Conservation (phyloP, 2,113 vertebrate genomes). For the Trochalopteron elliotii region DNA sequence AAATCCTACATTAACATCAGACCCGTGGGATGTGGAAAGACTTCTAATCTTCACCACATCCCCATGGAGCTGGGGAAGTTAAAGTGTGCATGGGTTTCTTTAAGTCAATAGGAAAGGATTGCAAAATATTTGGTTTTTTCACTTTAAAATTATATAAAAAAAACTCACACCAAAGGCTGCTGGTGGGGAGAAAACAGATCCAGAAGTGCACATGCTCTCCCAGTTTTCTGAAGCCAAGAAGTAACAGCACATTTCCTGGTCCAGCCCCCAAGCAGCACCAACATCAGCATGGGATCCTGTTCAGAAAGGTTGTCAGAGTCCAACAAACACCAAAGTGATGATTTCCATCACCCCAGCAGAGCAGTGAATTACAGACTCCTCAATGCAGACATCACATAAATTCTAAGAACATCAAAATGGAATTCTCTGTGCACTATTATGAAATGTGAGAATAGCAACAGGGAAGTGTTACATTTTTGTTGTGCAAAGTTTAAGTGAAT, state of each 20-base stretch:
- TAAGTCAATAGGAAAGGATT: neutral
- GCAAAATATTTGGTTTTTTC: neutral
- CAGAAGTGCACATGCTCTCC: neutral
- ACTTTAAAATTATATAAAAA: neutral
- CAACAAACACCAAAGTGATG: neutral
- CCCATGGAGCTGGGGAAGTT: neutral
- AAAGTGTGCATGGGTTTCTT: neutral
- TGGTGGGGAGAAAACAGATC: neutral
- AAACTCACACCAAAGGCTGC: neutral
- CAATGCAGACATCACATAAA: neutral
- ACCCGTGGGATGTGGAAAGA: neutral
- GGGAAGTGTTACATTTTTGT: constrained; percentile 51
- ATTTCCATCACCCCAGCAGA: neutral
- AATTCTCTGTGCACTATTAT: constrained; percentile 19
- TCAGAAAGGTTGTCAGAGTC: neutral
- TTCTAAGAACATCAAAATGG: neutral
- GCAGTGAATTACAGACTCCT: neutral
- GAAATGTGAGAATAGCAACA: constrained; percentile 39
- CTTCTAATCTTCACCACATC: too few species aligned
- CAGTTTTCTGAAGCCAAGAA: neutral
- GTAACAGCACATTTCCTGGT: neutral
- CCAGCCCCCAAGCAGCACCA: neutral
- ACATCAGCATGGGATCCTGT: neutral
- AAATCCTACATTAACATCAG: neutral
- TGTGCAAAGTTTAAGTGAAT: constrained; percentile 22